phyloP scores from a whole-genome alignment of 30 jellyfish, hydroid and myxozoan genomes.

The Nemopilema nomurai region DNA sequence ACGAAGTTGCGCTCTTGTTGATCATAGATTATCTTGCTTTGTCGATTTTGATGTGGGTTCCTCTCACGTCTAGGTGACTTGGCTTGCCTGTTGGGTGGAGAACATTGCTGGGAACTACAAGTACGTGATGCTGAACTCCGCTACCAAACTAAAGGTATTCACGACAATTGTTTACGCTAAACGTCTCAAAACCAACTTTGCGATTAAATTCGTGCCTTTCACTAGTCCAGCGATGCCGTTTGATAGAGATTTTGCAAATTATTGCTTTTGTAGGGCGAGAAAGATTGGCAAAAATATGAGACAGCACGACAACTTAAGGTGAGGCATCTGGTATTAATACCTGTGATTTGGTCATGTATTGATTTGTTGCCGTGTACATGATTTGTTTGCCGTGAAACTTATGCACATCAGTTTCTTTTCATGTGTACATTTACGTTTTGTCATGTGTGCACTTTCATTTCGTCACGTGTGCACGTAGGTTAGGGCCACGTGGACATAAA shows the following conservation, averaged over 20 bases:
- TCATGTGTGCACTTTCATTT: background rate
- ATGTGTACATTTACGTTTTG: background rate
- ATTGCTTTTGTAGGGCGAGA: conserved; percentile 75
- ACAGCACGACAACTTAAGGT: conserved; percentile 95
- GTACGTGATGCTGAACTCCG: conserved; percentile 98
- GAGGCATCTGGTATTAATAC: too few species aligned
- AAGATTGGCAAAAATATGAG: conserved; percentile 98
- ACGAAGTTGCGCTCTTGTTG: background rate
- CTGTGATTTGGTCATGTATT: too few species aligned
- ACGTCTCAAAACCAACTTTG: too few species aligned
- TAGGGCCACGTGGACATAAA: background rate
- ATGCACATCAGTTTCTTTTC: too few species aligned
- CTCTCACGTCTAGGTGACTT: conserved; percentile 64
- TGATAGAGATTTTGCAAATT: too few species aligned
- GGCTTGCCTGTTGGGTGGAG: conserved; percentile 99
- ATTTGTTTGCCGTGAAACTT: too few species aligned
- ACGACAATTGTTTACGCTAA: too few species aligned
- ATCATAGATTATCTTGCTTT: too few species aligned
- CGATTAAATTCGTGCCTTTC: too few species aligned
- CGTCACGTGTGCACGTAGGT: background rate
- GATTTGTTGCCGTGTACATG: too few species aligned
- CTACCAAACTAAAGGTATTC: conserved; percentile 88
- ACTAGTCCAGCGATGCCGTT: too few species aligned
- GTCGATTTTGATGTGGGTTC: background rate
- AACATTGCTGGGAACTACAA: conserved; percentile 97